A percentile compares a stretch with the other conserved stretches of the same genome.
Evolutionary conservation across 1,140 invertebrate species (phyloP).

Genomic region (Octopus bimaculoides): DNA sequence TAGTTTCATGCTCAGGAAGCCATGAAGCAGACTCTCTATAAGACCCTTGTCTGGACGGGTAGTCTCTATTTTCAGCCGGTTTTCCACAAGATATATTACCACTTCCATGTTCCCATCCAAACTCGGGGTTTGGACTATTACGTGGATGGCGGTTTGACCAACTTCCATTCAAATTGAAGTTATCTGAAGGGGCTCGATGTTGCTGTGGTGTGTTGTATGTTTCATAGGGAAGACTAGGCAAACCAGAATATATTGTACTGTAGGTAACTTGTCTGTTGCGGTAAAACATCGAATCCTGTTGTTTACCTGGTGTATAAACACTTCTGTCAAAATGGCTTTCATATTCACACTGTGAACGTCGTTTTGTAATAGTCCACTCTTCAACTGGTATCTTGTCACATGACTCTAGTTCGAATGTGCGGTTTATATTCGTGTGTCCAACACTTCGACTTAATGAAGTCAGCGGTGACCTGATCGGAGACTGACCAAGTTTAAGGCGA

Average conservation of each 20-base stretch:
- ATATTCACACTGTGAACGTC: slow-evolving; percentile 6
- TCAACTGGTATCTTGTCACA: slow-evolving; percentile 5
- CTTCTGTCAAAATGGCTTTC: slow-evolving; percentile 11
- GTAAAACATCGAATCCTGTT: slow-evolving; percentile 9
- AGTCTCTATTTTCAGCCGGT: background rate
- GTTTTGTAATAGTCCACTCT: slow-evolving; percentile 11
- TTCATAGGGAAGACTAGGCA: background rate
- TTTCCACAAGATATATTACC: background rate
- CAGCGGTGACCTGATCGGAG: background rate
- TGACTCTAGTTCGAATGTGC: background rate
- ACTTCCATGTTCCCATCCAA: background rate
- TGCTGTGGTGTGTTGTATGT: background rate
- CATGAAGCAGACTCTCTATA: background rate
- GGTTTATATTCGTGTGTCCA: slow-evolving; percentile 1
- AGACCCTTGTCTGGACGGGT: background rate
- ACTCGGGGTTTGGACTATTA: background rate
- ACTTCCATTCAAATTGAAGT: background rate
- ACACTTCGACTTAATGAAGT: background rate
- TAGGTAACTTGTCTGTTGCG: slow-evolving; percentile 9
- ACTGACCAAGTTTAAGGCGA: background rate
- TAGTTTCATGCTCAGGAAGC: background rate
- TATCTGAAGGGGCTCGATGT: background rate
- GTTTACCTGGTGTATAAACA: background rate
- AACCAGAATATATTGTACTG: slow-evolving; percentile 1
- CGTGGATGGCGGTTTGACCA: background rate